These are phyloP conservation scores for Paramuricea clavata DNA, from an alignment of 92 coral and sea anemone species.

Conservation along the genomic window DNA sequence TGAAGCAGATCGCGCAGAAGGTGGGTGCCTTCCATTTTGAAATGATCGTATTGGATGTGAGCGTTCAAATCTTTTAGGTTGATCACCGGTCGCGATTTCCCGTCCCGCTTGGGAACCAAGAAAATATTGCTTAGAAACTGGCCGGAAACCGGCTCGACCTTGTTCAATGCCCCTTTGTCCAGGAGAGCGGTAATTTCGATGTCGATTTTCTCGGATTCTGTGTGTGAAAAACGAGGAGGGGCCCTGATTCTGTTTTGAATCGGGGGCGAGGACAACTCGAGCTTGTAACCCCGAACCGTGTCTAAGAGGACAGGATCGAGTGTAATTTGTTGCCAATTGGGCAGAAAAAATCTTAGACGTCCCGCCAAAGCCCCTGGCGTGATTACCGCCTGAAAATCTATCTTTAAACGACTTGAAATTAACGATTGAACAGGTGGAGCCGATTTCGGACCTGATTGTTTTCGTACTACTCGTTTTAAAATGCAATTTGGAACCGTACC, in stretches of 20 bases:
- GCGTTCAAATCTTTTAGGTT: constrained; percentile 7
- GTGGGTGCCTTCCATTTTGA: no score
- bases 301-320: background rate
- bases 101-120: background rate
- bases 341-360: background rate
- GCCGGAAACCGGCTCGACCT: no score
- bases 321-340: constrained; percentile 11
- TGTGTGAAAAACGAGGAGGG: no score
- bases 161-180: no score
- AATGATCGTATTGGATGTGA: background rate
- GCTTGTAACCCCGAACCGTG: background rate
- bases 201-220: no score
- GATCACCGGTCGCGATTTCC: background rate
- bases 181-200: no score
- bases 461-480: background rate
- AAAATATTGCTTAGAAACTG: no score
- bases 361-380: background rate
- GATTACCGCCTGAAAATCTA: background rate
- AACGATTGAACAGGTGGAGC: background rate
- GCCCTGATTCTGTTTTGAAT: no score
- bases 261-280: no score
- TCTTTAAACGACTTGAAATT: constrained; percentile 9
- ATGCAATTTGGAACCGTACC: background rate
- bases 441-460: constrained; percentile 4
- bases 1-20: constrained; percentile 30